Conservation (phyloP, 2,888 invertebrate species). For the Spodoptera picta region DNA sequence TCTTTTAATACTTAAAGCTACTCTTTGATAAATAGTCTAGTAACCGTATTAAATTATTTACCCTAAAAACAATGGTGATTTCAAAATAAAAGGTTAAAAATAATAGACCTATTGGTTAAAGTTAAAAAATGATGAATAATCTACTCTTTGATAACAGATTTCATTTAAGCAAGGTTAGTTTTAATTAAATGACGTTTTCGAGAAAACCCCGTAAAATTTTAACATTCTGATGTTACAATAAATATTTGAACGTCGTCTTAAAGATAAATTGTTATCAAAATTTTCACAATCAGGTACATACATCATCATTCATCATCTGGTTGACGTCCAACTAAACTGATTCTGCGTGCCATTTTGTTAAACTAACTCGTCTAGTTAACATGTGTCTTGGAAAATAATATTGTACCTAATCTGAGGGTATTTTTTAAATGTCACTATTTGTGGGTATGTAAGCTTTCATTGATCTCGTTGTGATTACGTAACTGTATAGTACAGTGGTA, state of each 20-base stretch:
- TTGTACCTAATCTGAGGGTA: slow-evolving; percentile 10
- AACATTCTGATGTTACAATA: slow-evolving; percentile 53
- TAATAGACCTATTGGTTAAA: too few species aligned
- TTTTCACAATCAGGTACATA: slow-evolving; percentile 70
- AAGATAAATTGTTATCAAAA: slow-evolving; percentile 70
- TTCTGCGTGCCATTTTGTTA: slow-evolving; percentile 72
- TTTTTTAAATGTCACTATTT: slow-evolving; percentile 7
- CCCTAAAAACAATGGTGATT: too few species aligned
- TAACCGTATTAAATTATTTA: slow-evolving; percentile 5
- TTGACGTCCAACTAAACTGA: slow-evolving; percentile 72
- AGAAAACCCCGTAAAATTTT: slow-evolving; percentile 34
- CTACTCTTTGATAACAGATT: too few species aligned
- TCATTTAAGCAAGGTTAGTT: neutral
- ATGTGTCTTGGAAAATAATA: slow-evolving; percentile 49
- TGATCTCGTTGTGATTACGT: slow-evolving; percentile 3
- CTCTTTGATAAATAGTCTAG: slow-evolving; percentile 17
- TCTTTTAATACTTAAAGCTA: slow-evolving; percentile 31
- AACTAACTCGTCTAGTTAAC: slow-evolving; percentile 61
- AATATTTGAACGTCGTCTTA: slow-evolving; percentile 54
- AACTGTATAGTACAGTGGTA: neutral
- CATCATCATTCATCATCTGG: slow-evolving; percentile 84
- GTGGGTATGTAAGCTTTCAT: slow-evolving; percentile 11
- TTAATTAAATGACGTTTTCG: slow-evolving; percentile 13
- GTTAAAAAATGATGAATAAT: too few species aligned
- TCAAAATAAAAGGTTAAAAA: too few species aligned